A percentile compares a stretch with the other conserved stretches of the same genome.
Evolutionary conservation across 1,140 invertebrate genomes (phyloP).

Genomic region (Dendrolimus punctatus): DNA sequence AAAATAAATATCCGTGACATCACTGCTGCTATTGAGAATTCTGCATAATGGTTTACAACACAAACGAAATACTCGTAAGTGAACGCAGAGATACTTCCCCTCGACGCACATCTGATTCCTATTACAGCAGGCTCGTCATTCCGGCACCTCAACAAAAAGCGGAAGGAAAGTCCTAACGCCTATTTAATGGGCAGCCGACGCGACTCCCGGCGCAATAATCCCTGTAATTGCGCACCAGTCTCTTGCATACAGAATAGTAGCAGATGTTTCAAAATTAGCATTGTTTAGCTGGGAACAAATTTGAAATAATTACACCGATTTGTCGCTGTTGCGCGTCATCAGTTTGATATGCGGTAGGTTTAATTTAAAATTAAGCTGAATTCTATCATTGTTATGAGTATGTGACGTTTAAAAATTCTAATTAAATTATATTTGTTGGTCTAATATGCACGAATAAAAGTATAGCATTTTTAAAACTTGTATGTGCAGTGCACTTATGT

Average conservation of each 20-base stretch:
- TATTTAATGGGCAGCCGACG: slow-evolving; percentile 46
- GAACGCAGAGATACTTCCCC: no score
- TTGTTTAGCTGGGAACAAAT: slow-evolving; percentile 25
- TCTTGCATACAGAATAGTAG: slow-evolving; percentile 31
- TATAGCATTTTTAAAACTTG: no score
- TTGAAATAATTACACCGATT: slow-evolving; percentile 25
- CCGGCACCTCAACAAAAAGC: slow-evolving; percentile 19
- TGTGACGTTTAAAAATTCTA: no score
- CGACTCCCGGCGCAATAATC: slow-evolving; percentile 44
- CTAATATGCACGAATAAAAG: no score
- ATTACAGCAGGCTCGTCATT: no score
- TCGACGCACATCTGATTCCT: no score
- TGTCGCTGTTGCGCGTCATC: slow-evolving; percentile 8
- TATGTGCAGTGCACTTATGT: no score
- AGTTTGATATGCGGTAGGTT: background rate
- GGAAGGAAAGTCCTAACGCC: slow-evolving; percentile 42
- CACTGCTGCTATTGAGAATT: no score
- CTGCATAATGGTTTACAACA: no score
- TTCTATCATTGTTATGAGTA: background rate
- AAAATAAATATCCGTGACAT: no score
- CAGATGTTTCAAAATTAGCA: slow-evolving; percentile 31
- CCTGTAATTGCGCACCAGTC: slow-evolving; percentile 35
- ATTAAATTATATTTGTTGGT: no score
- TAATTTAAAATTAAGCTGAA: background rate
- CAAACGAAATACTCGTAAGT: no score